Evolutionary conservation across 1,140 invertebrate genomes (phyloP), one percentile per base, ranked within the genome.

Genomic region (Drosophila kohkoa): DNA sequence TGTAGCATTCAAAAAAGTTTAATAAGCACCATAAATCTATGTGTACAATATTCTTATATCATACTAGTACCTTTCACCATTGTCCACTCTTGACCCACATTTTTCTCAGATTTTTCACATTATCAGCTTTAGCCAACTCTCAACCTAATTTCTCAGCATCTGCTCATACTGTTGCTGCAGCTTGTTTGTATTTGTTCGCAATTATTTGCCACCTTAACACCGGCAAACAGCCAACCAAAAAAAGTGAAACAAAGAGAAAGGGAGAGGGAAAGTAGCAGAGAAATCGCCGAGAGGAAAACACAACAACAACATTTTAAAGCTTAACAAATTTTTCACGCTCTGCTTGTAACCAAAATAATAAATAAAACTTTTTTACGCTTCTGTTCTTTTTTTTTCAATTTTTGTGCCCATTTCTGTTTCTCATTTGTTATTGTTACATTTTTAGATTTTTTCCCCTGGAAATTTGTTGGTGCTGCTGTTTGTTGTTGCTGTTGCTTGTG

Each of bases 371-470:
- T 77, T 87, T 73, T 75, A 41, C 54, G 32, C 35, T 57, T 20
- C 54, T 25, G 3, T 25, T 25, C 20, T 25, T 1, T 49, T 30
- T 58, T 58, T 81, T 81, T 72, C 71, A 79, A 79, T 88, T 88
- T 80, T 60, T 77, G 73, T 88, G 77, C 81, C 77, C 71, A 77
- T 75, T 87, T 77, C 69, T 49, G 52, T 77, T 74, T 66, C 59
- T 72, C 71, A 75, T 88, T 88, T 74, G 72, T 87, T 82, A 88
- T 80, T 82, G 80, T 82, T 88, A 66, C 82, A 88, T 71, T 87
- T 87, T 74, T 82, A 83, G 81, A 83, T 83, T 80, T 80, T 76
- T 86, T 0, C 20, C 55, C 4, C 30, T 38, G 55, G 57, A 74
- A 62, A 54, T 38, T 52, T 32, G 52, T 41, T 13, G 3, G 0